Percentiles rank a stretch among this genome's conserved stretches.
These are phyloP conservation scores for Ptyas mucosa DNA, from an alignment of 2,113 vertebrate species.

Conservation along the genomic window DNA sequence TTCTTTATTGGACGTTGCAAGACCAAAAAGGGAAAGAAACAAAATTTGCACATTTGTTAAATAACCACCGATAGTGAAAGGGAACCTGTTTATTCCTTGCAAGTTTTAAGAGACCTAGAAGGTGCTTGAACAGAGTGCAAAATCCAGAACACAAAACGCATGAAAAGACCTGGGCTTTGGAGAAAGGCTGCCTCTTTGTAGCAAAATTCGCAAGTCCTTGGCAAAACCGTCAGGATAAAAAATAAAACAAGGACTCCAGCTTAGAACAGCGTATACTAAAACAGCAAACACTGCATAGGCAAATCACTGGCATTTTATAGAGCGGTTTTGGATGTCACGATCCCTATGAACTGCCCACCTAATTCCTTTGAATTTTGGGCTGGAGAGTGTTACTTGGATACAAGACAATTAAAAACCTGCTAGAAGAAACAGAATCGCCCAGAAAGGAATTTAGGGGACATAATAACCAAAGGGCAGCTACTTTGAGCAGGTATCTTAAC, in stretches of 20 bases:
- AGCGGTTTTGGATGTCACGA: not conserved
- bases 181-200: not conserved
- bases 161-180: not conserved
- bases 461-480: not conserved
- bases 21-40: slow-evolving; percentile 64
- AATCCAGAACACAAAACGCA: slow-evolving; percentile 16
- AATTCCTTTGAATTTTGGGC: not conserved
- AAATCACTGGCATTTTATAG: not conserved
- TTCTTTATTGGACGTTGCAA: slow-evolving; percentile 72
- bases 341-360: not conserved
- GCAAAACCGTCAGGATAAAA: not conserved
- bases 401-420: not conserved
- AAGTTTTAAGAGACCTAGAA: slow-evolving; percentile 31
- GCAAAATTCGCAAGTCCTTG: not conserved
- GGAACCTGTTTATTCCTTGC: slow-evolving; percentile 47
- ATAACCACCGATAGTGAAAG: slow-evolving; percentile 58
- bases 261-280: slow-evolving; percentile 11
- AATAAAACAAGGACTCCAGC: slow-evolving; percentile 19
- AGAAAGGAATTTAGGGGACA: not conserved
- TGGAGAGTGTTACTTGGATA: not conserved
- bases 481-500: not conserved
- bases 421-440: not conserved
- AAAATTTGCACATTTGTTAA: slow-evolving; percentile 64
- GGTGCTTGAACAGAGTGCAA: slow-evolving; percentile 33
- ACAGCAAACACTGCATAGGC: not conserved